A percentile compares a stretch with the other conserved stretches of the same genome.
Conservation (phyloP, 2,113 vertebrate species). For the Otus sunia region DNA sequence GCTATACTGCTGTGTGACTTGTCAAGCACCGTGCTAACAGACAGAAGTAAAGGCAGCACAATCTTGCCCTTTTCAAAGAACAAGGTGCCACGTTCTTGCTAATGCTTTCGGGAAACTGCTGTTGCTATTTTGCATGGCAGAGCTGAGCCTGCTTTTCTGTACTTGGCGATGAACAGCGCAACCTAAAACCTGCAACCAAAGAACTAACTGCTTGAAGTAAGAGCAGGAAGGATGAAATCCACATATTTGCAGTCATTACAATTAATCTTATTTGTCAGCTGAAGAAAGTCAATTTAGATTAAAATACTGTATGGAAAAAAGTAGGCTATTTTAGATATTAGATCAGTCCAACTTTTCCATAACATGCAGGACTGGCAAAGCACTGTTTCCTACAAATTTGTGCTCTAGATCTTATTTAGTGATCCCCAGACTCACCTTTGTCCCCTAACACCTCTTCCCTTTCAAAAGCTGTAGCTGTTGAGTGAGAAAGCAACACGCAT, state of each 20-base stretch:
- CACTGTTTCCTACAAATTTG: background rate
- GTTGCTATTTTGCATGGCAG: background rate
- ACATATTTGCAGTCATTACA: background rate
- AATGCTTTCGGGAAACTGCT: background rate
- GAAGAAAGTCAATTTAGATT: background rate
- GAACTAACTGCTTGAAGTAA: background rate
- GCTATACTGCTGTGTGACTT: background rate
- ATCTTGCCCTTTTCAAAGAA: background rate
- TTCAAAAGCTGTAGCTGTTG: background rate
- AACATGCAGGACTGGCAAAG: background rate
- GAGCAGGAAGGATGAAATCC: background rate
- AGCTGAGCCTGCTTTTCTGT: background rate
- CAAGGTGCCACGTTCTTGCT: accelerated
- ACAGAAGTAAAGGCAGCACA: background rate
- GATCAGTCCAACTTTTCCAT: background rate
- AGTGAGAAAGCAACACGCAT: accelerated
- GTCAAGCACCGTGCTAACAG: background rate
- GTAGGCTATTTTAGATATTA: background rate
- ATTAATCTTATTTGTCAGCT: background rate
- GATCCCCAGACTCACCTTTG: background rate
- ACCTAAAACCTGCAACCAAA: background rate
- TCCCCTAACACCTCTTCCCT: background rate
- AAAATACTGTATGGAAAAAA: background rate
- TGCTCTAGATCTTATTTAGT: background rate
- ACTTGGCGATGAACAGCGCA: accelerated